Evolutionary conservation across 2,797 vertebrate species (phyloP).

Genomic region (Falco naumanni): DNA sequence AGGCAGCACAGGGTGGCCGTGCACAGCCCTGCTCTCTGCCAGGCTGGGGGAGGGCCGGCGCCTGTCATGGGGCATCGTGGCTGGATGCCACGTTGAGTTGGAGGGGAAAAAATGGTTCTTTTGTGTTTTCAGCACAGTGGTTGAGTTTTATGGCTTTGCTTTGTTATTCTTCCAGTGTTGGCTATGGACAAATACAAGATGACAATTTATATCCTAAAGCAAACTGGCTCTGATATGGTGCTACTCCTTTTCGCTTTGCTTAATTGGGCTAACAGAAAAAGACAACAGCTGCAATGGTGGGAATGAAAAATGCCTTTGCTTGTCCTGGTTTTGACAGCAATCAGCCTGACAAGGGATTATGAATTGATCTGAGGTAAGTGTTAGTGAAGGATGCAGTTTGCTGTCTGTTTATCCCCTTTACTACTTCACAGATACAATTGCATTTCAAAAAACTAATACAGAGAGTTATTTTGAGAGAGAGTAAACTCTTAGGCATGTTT

Average conservation of each 20-base stretch:
- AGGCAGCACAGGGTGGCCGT: background rate
- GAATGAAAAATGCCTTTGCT: slow-evolving; percentile 57
- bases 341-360: slow-evolving; percentile 44
- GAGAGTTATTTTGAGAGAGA: background rate
- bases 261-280: slow-evolving; percentile 68
- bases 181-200: slow-evolving; percentile 24
- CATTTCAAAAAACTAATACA: background rate
- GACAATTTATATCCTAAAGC: slow-evolving; percentile 56
- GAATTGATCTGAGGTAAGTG: slow-evolving; percentile 21
- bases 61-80: background rate
- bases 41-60: background rate
- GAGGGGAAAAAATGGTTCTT: slow-evolving; percentile 24
- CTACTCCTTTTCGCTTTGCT: slow-evolving; percentile 50
- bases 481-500: background rate
- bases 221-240: slow-evolving; percentile 28
- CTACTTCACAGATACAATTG: background rate
- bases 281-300: slow-evolving; percentile 56
- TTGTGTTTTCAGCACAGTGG: slow-evolving; percentile 54
- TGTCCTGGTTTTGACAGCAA: slow-evolving; percentile 55
- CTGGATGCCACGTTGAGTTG: background rate
- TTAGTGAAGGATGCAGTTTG: background rate
- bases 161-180: slow-evolving; percentile 40
- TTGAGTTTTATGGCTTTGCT: background rate
- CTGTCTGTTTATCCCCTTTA: background rate
- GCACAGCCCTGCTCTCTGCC: background rate